Evolutionary conservation across 2,888 invertebrate species (phyloP).

Genomic region (Microctonus hyperodae): DNA sequence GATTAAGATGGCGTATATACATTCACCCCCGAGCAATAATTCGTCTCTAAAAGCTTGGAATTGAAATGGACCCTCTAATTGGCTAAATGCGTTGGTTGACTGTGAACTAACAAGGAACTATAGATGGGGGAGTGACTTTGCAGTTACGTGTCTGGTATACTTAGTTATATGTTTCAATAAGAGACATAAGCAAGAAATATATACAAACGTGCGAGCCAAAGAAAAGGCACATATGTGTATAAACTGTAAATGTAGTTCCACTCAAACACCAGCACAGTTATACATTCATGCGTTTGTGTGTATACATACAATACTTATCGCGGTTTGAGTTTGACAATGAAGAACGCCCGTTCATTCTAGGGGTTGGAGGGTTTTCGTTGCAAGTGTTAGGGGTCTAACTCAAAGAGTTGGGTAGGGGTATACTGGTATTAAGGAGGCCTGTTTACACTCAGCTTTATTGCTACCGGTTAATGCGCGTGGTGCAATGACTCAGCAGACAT

Average conservation of each 20-base stretch:
- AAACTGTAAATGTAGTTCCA: no score
- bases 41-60: neutral
- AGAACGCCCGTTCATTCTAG: constrained; percentile 19
- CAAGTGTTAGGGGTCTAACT: constrained; percentile 23
- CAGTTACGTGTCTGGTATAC: neutral
- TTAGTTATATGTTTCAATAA: constrained; percentile 16
- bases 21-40: neutral
- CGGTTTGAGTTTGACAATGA: constrained; percentile 34
- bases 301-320: neutral
- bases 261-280: no score
- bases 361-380: constrained; percentile 11
- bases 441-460: constrained; percentile 58
- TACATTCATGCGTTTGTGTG: no score
- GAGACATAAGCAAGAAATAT: constrained; percentile 4
- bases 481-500: constrained; percentile 48
- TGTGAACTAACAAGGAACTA: constrained; percentile 15
- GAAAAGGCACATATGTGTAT: neutral
- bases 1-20: constrained; percentile 32
- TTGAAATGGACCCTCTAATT: constrained; percentile 10
- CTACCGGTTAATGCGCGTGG: constrained; percentile 52
- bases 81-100: constrained; percentile 30
- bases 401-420: constrained; percentile 33
- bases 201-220: neutral
- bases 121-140: neutral
- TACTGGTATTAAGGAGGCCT: constrained; percentile 30